Conservation (phyloP, 1,140 invertebrate genomes). For the Lamellibrachia luymesi region DNA sequence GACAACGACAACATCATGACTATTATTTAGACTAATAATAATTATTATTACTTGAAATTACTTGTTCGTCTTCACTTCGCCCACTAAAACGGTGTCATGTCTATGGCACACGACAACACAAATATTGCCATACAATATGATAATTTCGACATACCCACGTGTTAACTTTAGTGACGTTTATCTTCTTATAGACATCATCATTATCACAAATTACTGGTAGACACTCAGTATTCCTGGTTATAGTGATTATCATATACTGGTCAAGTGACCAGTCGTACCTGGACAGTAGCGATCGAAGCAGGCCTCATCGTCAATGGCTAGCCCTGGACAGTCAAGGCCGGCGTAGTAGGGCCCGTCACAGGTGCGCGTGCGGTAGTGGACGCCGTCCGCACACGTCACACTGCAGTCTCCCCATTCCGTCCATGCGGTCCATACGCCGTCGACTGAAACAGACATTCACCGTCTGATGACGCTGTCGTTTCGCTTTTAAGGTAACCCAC, state of each 20-base stretch:
- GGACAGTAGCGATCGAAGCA: conserved; percentile 11
- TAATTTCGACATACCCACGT: not conserved
- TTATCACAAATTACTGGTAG: not conserved
- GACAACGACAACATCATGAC: too few species aligned
- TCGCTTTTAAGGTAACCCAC: not conserved
- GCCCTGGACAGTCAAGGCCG: conserved; percentile 18
- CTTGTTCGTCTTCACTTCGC: too few species aligned
- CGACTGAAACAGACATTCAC: conserved; percentile 17
- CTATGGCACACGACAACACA: too few species aligned
- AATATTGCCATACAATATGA: too few species aligned
- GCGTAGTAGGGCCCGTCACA: conserved; percentile 22
- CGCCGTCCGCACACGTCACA: conserved; percentile 25
- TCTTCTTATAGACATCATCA: not conserved
- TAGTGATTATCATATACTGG: not conserved
- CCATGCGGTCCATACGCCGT: conserved; percentile 26
- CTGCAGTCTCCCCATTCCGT: conserved; percentile 16
- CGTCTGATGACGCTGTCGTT: not conserved
- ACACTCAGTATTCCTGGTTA: not conserved
- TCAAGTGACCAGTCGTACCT: not conserved
- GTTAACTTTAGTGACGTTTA: not conserved
- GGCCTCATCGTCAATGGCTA: not conserved
- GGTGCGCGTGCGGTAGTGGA: conserved; percentile 9
- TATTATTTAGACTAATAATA: too few species aligned
- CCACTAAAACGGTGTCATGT: too few species aligned
- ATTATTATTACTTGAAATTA: too few species aligned